Conservation (phyloP, 2,113 vertebrate genomes). For the Brachypodius melanocephalos region DNA sequence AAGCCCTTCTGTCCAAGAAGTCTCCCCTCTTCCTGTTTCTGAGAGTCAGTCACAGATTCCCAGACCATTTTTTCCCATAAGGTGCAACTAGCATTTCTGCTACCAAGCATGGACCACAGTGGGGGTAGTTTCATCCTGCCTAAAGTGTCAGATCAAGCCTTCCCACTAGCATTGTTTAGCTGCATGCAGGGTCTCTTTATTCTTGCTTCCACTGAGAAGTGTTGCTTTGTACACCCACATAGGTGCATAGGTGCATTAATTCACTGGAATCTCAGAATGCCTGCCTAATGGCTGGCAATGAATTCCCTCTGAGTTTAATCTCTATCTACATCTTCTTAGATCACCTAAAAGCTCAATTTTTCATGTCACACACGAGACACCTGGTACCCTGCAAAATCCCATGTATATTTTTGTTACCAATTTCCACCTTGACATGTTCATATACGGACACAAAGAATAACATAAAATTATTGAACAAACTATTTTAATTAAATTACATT, state of each 20-base stretch:
- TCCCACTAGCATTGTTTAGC: neutral
- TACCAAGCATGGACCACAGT: neutral
- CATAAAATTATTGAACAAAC: neutral
- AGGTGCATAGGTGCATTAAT: neutral
- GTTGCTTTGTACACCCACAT: neutral
- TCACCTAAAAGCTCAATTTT: neutral
- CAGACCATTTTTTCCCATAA: neutral
- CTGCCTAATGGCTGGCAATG: neutral
- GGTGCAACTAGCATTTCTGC: neutral
- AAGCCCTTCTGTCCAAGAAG: neutral
- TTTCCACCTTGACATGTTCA: neutral
- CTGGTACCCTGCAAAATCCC: neutral
- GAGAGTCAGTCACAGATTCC: neutral
- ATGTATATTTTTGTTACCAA: neutral
- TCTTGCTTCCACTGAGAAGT: neutral
- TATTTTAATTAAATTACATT: neutral
- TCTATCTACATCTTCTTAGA: neutral
- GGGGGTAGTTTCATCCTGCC: neutral
- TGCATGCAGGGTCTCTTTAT: neutral
- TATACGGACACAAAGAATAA: neutral
- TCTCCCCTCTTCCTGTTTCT: neutral
- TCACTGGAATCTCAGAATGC: neutral
- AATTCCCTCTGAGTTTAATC: neutral
- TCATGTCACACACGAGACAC: neutral
- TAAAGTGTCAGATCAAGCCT: neutral